phyloP scores from a whole-genome alignment of 2,888 invertebrate species.

The Colletes collaris region DNA sequence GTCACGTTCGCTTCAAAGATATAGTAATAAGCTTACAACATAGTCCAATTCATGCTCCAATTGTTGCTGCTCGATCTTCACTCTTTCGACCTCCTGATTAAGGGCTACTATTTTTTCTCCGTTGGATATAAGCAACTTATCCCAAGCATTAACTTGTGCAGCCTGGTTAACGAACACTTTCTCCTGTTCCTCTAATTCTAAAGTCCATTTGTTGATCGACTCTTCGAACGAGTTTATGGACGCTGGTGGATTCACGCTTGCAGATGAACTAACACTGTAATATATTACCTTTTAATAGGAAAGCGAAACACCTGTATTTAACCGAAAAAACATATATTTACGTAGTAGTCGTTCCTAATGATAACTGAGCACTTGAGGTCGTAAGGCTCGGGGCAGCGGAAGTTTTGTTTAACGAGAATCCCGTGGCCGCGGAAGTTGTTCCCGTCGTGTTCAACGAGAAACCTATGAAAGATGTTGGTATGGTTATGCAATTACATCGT shows the following conservation, averaged over 20 bases:
- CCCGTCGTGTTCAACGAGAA: conserved; percentile 55
- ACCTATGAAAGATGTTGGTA: conserved; percentile 48
- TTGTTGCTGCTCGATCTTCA: conserved; percentile 94
- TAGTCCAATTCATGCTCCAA: conserved; percentile 97
- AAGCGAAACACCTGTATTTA: neutral
- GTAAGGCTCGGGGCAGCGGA: conserved; percentile 66
- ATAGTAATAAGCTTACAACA: conserved; percentile 83
- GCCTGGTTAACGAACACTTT: conserved; percentile 96
- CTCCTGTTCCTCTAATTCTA: conserved; percentile 96
- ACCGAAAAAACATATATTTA: conserved; percentile 43
- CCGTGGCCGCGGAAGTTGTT: conserved; percentile 59
- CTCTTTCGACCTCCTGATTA: conserved; percentile 93
- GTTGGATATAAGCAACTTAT: conserved; percentile 93
- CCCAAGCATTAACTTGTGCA: conserved; percentile 98
- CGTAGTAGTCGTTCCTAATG: conserved; percentile 78
- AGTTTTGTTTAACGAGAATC: conserved; percentile 72
- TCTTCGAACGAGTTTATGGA: conserved; percentile 93
- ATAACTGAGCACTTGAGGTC: conserved; percentile 72
- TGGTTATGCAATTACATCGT: neutral
- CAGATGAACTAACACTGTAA: conserved; percentile 78
- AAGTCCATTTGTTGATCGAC: conserved; percentile 96
- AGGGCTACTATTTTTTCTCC: conserved; percentile 96
- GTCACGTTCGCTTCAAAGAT: neutral
- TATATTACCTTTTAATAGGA: conserved; percentile 14
- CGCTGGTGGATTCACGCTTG: conserved; percentile 78